Percentiles rank a stretch among this genome's conserved stretches.
Conservation (phyloP, 2,113 vertebrate genomes). For the Charina bottae region DNA sequence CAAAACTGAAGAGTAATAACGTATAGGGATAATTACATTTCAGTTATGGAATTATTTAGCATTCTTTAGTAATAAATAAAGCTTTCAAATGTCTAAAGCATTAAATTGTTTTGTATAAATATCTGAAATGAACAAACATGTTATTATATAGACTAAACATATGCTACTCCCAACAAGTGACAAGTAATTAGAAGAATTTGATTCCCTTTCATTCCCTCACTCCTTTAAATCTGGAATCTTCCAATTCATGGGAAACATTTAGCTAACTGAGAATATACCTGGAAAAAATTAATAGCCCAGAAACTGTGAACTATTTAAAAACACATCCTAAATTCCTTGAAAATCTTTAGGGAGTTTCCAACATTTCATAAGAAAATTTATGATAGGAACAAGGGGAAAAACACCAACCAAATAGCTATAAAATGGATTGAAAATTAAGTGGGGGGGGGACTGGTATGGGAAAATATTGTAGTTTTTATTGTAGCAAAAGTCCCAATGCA, state of each 20-base stretch:
- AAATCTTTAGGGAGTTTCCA: constrained; percentile 10
- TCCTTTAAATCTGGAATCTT: constrained; percentile 12
- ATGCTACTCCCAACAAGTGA: constrained; percentile 22
- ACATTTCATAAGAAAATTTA: constrained; percentile 2
- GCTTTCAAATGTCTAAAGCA: constrained; percentile 38
- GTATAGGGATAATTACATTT: constrained; percentile 59
- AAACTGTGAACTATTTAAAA: constrained; percentile 35
- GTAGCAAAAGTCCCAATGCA: not conserved
- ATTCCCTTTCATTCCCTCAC: not conserved
- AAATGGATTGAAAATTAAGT: not conserved
- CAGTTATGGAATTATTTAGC: constrained; percentile 57
- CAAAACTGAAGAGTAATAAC: constrained; percentile 56
- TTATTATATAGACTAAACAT: constrained; percentile 39
- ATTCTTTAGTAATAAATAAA: constrained; percentile 58
- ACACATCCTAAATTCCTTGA: constrained; percentile 30
- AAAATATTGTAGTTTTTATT: not conserved
- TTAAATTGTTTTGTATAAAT: constrained; percentile 55
- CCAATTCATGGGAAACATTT: constrained; percentile 18
- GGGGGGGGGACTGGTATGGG: not conserved
- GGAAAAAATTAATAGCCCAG: constrained; percentile 7
- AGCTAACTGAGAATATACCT: not conserved
- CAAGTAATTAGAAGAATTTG: constrained; percentile 30
- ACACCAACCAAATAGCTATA: not conserved
- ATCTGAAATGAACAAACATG: constrained; percentile 41
- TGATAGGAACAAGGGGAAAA: not conserved